A percentile compares a stretch with the other conserved stretches of the same genome.
These are phyloP conservation scores for Scomber colias DNA, from an alignment of 2,113 vertebrate genomes.

Conservation along the genomic window DNA sequence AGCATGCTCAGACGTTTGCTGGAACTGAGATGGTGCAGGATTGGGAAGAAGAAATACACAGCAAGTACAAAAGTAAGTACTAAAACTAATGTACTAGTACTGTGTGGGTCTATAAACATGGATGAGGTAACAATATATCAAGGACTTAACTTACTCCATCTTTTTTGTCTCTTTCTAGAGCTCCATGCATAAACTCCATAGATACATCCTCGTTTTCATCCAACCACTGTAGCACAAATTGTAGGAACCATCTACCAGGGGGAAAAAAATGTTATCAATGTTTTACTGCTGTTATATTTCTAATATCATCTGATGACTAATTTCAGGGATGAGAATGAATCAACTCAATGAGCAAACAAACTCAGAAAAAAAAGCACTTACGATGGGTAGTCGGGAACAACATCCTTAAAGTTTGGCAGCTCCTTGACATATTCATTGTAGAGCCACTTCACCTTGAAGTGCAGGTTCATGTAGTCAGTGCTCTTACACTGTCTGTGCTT, in stretches of 20 bases:
- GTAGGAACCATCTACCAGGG: constrained; percentile 92
- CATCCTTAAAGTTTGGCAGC: constrained; percentile 89
- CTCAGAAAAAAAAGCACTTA: constrained; percentile 80
- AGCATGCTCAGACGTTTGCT: constrained; percentile 98
- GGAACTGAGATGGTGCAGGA: constrained; percentile 86
- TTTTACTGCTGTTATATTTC: neutral
- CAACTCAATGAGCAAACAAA: neutral
- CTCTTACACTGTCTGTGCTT: constrained; percentile 95
- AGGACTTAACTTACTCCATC: constrained; percentile 90
- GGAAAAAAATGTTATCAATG: neutral
- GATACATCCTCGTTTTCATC: constrained; percentile 98
- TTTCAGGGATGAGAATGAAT: neutral
- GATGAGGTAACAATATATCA: neutral
- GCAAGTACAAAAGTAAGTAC: no score
- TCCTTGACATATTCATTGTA: constrained; percentile 95
- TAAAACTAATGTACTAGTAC: neutral
- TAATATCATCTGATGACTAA: neutral
- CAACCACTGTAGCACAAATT: constrained; percentile 98
- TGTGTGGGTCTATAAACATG: neutral
- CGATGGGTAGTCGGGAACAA: constrained; percentile 94
- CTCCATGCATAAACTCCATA: constrained; percentile 96
- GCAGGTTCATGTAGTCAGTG: constrained; percentile 99
- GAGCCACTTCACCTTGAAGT: constrained; percentile 99
- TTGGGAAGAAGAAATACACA: neutral
- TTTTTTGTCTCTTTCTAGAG: constrained; percentile 97